These are phyloP conservation scores for Struthidea cinerea DNA, from an alignment of 2,113 vertebrate genomes.

Conservation along the genomic window DNA sequence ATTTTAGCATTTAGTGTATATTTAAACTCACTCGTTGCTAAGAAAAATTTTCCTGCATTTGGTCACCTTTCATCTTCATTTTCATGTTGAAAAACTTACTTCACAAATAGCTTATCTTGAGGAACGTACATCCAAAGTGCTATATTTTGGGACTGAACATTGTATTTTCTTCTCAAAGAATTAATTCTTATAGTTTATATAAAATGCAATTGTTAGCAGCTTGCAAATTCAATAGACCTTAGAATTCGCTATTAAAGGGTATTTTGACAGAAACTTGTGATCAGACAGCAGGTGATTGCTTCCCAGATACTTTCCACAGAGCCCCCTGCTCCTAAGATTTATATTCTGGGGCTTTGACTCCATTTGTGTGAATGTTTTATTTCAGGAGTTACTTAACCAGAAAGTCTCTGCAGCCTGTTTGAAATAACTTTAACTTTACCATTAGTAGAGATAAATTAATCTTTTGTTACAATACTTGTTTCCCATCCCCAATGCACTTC, in stretches of 20 bases:
- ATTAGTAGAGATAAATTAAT: neutral
- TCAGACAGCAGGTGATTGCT: neutral
- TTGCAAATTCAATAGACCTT: neutral
- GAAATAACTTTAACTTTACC: neutral
- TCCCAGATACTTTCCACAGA: neutral
- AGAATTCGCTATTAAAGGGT: neutral
- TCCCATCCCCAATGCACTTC: neutral
- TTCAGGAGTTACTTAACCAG: neutral
- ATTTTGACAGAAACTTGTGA: neutral
- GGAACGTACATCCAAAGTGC: neutral
- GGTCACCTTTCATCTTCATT: neutral
- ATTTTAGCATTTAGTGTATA: neutral
- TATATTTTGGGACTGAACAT: neutral
- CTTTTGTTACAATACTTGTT: neutral
- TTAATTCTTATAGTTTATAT: neutral
- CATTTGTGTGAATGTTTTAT: neutral
- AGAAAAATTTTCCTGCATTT: neutral
- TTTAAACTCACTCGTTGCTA: neutral
- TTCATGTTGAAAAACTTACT: neutral
- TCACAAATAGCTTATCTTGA: neutral
- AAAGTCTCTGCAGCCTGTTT: neutral
- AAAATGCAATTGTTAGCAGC: neutral
- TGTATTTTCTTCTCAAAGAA: neutral
- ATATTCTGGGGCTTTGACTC: neutral
- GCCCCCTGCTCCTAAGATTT: neutral